Base-by-base conservation (phyloP, 92 coral and sea anemone species). In the Virgularia gustaviana region DNA sequence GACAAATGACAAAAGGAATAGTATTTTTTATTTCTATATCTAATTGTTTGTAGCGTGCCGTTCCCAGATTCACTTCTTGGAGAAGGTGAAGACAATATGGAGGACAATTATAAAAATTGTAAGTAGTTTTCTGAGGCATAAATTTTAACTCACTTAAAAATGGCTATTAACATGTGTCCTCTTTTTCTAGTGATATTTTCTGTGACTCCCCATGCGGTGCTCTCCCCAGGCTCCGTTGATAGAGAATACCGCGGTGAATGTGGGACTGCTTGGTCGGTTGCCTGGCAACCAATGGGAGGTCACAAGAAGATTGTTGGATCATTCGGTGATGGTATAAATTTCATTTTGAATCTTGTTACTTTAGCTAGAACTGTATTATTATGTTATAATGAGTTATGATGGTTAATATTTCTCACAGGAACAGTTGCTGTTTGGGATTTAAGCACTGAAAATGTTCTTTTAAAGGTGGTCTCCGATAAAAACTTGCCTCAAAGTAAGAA, bases 371-470 rank as follows among this genome's bases (percentile, higher is more conserved):
- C n/a, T n/a, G n/a, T 11, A 2, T 4, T 12, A 12, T 6, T 63
- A 8, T n/a, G 9, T 63, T 33, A 27, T 1, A 36, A 53, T 33
- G 30, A 5, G 27, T 30, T 7, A 18, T 7, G 2, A 8, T 20
- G 11, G 30, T 20, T 15, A 27, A 47, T 60, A 7, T n/a, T 11
- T 23, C 47, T 54, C 27, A 34, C 57, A 92, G 98, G 98, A 45
- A 79, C 96, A 20, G 88, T 89, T 13, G 95, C 89, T 1, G 66
- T 92, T 57, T 92, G 98, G 98, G 83, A 92, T 61, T 73, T 92
- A 36, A 25, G 58, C 45, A 71, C 88, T 16, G 83, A 92, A 76
- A 89, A 96, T 32, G 71, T 75, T 29, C 78, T 92, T 33, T 65
- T 86, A 11, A 85, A 71, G 72, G 72, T 60, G 42, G 29, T 51